A percentile compares a stretch with the other conserved stretches of the same genome.
These are phyloP conservation scores for Oryzias melastigma DNA, from an alignment of 2,113 vertebrate species.

Conservation along the genomic window DNA sequence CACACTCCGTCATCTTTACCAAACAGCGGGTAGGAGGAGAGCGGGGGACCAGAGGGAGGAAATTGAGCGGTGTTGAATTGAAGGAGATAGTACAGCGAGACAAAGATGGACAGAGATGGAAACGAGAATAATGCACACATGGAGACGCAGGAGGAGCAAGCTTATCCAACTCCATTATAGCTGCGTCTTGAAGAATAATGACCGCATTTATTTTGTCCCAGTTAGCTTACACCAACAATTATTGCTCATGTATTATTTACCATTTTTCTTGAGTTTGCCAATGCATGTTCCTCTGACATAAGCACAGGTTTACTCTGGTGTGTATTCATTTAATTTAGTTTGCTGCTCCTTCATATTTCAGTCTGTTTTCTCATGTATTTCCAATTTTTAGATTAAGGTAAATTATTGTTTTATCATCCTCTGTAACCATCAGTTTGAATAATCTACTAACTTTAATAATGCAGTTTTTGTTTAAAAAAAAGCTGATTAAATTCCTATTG, in stretches of 20 bases:
- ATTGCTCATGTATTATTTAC: conserved; percentile 37
- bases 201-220: conserved; percentile 46
- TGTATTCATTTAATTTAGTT: not conserved
- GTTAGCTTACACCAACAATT: conserved; percentile 37
- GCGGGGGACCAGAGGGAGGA: not conserved
- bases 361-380: no score
- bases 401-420: no score
- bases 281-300: conserved; percentile 1
- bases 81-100: conserved; percentile 39
- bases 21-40: conserved; percentile 45
- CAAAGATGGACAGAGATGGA: conserved; percentile 40
- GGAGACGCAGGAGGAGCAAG: conserved; percentile 37
- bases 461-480: no score
- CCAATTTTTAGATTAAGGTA: no score
- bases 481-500: no score
- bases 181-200: conserved; percentile 45
- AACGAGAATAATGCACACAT: conserved; percentile 40
- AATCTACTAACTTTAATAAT: no score
- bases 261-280: conserved; percentile 12
- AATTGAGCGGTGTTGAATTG: conserved; percentile 16
- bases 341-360: no score
- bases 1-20: conserved; percentile 63
- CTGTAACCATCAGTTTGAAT: no score
- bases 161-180: conserved; percentile 51
- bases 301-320: not conserved